A percentile compares a stretch with the other conserved stretches of the same genome.
Conservation (phyloP, 2,888 invertebrate species). For the Tenthredo distinguenda region DNA sequence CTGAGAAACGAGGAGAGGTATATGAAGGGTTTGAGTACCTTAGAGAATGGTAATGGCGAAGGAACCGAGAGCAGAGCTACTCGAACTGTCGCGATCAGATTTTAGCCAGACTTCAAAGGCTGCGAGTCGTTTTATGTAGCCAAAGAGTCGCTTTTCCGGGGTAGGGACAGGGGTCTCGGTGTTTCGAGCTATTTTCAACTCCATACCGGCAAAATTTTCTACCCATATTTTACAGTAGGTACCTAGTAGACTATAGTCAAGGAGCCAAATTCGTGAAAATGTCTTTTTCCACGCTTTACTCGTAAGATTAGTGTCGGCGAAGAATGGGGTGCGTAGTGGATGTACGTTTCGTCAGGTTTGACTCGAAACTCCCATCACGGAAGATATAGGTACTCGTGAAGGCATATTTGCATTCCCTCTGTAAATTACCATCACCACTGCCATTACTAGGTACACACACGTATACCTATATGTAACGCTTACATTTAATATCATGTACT, state of each 20-base stretch:
- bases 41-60: background rate
- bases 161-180: too few species aligned
- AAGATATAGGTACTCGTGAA: background rate
- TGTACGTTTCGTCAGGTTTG: background rate
- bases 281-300: background rate
- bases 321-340: background rate
- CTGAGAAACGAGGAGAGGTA: background rate
- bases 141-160: background rate
- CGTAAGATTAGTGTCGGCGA: background rate
- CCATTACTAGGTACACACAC: background rate
- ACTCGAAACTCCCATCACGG: background rate
- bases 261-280: background rate
- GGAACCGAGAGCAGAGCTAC: background rate
- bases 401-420: slow-evolving; percentile 3
- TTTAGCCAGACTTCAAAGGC: background rate
- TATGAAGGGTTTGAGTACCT: slow-evolving; percentile 9
- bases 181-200: background rate
- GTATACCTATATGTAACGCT: background rate
- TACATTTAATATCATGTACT: slow-evolving; percentile 1
- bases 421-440: slow-evolving; percentile 5
- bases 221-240: background rate
- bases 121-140: slow-evolving; percentile 4
- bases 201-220: background rate
- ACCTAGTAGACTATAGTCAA: background rate
- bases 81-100: slow-evolving; percentile 20